These are phyloP conservation scores for Piezodorus guildinii DNA, from an alignment of 1,140 invertebrate species.

Conservation along the genomic window DNA sequence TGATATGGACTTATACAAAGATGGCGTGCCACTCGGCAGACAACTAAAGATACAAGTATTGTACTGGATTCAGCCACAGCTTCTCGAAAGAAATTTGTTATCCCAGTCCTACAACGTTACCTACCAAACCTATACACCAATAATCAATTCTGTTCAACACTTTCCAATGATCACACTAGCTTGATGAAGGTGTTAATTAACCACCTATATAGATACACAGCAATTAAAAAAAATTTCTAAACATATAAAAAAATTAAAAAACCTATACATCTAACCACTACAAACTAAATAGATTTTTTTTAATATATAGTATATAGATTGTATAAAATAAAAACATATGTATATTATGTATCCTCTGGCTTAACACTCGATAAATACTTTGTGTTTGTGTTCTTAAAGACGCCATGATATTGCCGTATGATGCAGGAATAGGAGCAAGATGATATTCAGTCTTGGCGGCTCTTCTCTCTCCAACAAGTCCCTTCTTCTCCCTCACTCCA, in stretches of 20 bases:
- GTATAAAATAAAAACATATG: slow-evolving; percentile 20
- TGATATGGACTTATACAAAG: slow-evolving; percentile 21
- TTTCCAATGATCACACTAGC: slow-evolving; percentile 21
- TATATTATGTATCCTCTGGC: slow-evolving; percentile 13
- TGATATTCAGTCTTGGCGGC: slow-evolving; percentile 14
- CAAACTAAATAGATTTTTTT: slow-evolving; percentile 18
- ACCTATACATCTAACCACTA: slow-evolving; percentile 18
- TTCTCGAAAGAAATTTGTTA: slow-evolving; percentile 12
- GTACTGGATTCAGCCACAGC: slow-evolving; percentile 3
- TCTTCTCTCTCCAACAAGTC: slow-evolving; percentile 12
- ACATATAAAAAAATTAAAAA: slow-evolving; percentile 20
- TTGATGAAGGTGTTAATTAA: slow-evolving; percentile 18
- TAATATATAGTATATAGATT: slow-evolving; percentile 16
- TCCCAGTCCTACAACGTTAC: slow-evolving; percentile 8
- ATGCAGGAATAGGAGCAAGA: slow-evolving; percentile 10
- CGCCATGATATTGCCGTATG: slow-evolving; percentile 10
- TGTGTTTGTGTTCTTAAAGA: slow-evolving; percentile 11
- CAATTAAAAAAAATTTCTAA: slow-evolving; percentile 18
- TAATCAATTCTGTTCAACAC: slow-evolving; percentile 6
- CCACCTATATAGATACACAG: slow-evolving; percentile 17
- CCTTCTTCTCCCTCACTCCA: slow-evolving; percentile 29
- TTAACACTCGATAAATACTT: slow-evolving; percentile 11
- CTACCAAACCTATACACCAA: slow-evolving; percentile 8
- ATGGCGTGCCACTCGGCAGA: slow-evolving; percentile 9
- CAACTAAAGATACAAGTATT: slow-evolving; percentile 13